These are phyloP conservation scores for Hetaerina americana DNA, from an alignment of 1,140 invertebrate genomes.

Conservation along the genomic window DNA sequence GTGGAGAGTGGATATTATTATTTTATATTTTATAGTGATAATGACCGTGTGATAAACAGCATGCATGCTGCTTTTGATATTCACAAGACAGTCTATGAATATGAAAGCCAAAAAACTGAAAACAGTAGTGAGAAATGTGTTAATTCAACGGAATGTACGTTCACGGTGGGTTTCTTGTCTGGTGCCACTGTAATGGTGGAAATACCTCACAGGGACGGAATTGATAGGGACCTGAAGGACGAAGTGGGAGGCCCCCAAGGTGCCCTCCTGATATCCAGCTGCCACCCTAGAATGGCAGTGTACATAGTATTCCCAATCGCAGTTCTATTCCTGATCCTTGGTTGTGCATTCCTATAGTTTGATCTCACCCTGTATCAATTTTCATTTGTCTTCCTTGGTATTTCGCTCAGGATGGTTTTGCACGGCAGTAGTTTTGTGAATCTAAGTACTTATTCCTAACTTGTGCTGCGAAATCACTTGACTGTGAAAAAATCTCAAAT, in stretches of 20 bases:
- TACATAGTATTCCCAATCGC: conserved; percentile 65
- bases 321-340: conserved; percentile 55
- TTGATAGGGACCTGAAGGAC: conserved; percentile 35
- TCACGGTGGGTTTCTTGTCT: conserved; percentile 51
- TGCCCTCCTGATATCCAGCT: conserved; percentile 52
- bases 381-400: too few relatives aligned
- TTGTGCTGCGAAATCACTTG: too few relatives aligned
- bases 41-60: conserved; percentile 60
- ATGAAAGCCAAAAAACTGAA: conserved; percentile 43
- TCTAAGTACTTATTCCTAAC: too few relatives aligned
- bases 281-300: conserved; percentile 57
- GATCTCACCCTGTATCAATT: too few relatives aligned
- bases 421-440: too few relatives aligned
- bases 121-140: conserved; percentile 43
- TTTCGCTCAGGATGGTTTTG: too few relatives aligned
- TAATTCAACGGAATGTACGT: conserved; percentile 60
- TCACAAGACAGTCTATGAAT: conserved; percentile 65
- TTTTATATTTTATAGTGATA: conserved; percentile 76
- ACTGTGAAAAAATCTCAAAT: too few relatives aligned
- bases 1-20: conserved; percentile 65
- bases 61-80: conserved; percentile 73
- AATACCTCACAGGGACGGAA: conserved; percentile 62
- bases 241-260: conserved; percentile 46
- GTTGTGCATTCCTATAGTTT: conserved; percentile 63
- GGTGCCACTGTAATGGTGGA: conserved; percentile 65